These are phyloP conservation scores for Fistularia commersonii DNA, from an alignment of 2,797 vertebrate genomes.

Conservation along the genomic window DNA sequence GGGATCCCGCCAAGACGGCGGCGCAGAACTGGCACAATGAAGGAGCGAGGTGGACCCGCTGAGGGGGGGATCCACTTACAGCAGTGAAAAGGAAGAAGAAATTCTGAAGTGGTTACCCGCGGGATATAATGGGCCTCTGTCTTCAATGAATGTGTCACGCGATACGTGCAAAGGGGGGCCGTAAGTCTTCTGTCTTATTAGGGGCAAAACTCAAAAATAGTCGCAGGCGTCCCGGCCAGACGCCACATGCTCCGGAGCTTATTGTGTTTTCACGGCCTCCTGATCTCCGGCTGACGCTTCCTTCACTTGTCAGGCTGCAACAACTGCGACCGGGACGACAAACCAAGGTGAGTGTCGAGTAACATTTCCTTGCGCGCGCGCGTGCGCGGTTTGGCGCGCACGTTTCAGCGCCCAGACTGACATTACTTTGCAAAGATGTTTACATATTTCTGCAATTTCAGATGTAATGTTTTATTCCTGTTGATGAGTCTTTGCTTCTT, in stretches of 20 bases:
- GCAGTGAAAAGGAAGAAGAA: conserved; percentile 47
- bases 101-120: conserved; percentile 62
- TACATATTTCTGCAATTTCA: no score
- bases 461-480: no score
- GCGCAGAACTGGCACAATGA: conserved; percentile 3
- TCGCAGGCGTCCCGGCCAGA: conserved; percentile 47
- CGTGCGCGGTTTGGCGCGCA: no score
- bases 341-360: conserved; percentile 51
- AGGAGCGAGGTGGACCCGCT: conserved; percentile 19
- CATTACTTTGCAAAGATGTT: no score
- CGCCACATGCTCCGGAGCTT: conserved; percentile 62
- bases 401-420: no score
- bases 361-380: no score
- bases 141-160: conserved; percentile 54
- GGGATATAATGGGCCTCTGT: conserved; percentile 63
- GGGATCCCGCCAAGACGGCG: conserved; percentile 7
- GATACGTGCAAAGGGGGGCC: conserved; percentile 50
- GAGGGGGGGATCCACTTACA: conserved; percentile 35
- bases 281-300: conserved; percentile 57
- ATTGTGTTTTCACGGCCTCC: conserved; percentile 70
- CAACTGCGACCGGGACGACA: conserved; percentile 53
- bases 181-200: conserved; percentile 69
- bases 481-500: no score
- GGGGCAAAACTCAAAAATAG: conserved; percentile 75
- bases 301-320: conserved; percentile 55